A percentile compares a stretch with the other conserved stretches of the same genome.
phyloP scores from a whole-genome alignment of 2,888 invertebrate species.

The Girardia tigrina region DNA sequence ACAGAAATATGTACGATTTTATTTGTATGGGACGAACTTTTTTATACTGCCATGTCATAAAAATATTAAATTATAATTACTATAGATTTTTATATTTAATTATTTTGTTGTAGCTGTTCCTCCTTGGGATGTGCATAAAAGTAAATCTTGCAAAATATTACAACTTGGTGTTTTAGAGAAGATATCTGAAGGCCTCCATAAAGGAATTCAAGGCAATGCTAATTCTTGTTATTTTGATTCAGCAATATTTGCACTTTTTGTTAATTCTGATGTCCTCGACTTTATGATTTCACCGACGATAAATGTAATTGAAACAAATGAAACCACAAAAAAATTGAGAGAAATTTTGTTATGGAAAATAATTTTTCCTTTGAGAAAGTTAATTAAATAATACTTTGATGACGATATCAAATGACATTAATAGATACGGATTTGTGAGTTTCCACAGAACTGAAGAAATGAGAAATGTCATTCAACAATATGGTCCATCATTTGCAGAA shows the following conservation, averaged over 20 bases:
- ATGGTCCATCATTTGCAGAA: background rate
- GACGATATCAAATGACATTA: too few relatives aligned
- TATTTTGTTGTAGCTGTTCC: too few relatives aligned
- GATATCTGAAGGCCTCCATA: background rate
- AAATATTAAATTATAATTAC: too few relatives aligned
- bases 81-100: too few relatives aligned
- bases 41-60: too few relatives aligned
- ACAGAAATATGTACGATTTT: background rate
- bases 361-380: constrained; percentile 14
- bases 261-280: constrained; percentile 11
- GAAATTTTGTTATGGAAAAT: background rate
- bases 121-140: too few relatives aligned
- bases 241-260: background rate
- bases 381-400: background rate
- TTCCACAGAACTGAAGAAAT: background rate
- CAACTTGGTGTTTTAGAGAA: too few relatives aligned
- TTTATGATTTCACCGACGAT: background rate
- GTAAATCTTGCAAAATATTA: too few relatives aligned
- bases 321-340: background rate
- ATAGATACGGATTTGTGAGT: background rate
- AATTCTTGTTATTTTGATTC: constrained; percentile 17
- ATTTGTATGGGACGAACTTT: too few relatives aligned
- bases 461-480: background rate
- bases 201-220: constrained; percentile 10
- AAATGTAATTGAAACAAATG: background rate